Evolutionary conservation across 2,113 vertebrate genomes (phyloP).

Genomic region (Peromyscus polionotus): DNA sequence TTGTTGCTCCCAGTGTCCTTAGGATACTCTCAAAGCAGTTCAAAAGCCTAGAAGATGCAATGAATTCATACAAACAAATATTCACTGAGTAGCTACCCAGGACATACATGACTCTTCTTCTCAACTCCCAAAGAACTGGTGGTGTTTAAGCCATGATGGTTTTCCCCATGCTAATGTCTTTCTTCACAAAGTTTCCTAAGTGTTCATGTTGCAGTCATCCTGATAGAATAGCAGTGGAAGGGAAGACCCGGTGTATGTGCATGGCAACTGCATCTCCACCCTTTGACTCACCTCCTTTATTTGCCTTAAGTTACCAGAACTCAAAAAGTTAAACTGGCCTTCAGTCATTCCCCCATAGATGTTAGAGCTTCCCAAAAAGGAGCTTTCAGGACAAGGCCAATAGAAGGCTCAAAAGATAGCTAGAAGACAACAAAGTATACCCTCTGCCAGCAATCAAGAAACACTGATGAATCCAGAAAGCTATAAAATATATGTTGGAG

Average conservation of each 20-base stretch:
- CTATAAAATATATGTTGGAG: neutral
- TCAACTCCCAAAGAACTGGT: neutral
- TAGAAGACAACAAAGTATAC: neutral
- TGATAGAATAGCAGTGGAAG: neutral
- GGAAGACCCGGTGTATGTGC: neutral
- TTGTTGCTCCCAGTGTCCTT: neutral
- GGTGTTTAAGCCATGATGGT: neutral
- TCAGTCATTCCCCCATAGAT: neutral
- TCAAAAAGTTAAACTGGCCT: neutral
- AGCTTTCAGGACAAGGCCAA: neutral
- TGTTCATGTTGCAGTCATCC: neutral
- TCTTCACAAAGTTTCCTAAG: too few species aligned
- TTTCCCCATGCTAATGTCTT: neutral
- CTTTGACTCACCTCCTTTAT: neutral
- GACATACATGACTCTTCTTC: neutral
- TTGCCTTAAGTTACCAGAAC: neutral
- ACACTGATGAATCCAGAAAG: neutral
- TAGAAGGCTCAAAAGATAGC: neutral
- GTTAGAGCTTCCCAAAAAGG: neutral
- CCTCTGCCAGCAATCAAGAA: neutral
- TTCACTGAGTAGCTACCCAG: neutral
- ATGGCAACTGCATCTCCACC: neutral
- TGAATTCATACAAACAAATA: neutral
- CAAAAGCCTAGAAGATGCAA: neutral
- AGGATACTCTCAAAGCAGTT: neutral